Percentiles rank a stretch among this genome's conserved stretches.
These are phyloP conservation scores for Rhadina sibilatrix DNA, from an alignment of 2,113 vertebrate genomes.

Conservation along the genomic window DNA sequence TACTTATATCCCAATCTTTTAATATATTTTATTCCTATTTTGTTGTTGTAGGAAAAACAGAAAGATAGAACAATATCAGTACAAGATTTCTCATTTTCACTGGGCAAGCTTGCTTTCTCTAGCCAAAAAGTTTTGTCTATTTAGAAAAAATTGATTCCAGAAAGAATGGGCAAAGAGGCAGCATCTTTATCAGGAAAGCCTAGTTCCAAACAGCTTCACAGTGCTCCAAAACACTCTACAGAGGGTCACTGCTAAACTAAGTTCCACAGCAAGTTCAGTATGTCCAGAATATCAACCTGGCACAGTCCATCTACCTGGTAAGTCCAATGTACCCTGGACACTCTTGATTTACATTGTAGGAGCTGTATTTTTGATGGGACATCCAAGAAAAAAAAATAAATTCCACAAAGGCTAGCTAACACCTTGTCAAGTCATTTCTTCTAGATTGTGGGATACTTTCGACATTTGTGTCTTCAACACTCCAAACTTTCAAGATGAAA, in stretches of 20 bases:
- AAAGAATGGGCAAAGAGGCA: neutral
- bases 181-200: neutral
- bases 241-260: neutral
- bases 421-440: neutral
- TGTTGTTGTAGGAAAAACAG: neutral
- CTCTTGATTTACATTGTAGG: rapidly evolving
- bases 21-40: neutral
- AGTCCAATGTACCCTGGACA: neutral
- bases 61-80: neutral
- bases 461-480: neutral
- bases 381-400: neutral
- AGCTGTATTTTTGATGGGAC: neutral
- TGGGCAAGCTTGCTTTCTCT: neutral
- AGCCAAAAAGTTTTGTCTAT: neutral
- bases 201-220: neutral
- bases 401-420: neutral
- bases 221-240: neutral
- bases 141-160: neutral
- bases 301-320: neutral
- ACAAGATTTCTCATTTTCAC: neutral
- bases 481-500: neutral
- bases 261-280: neutral
- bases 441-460: neutral
- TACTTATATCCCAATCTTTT: neutral
- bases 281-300: neutral